Evolutionary conservation across 2,113 vertebrate species (phyloP).

Genomic region (Laterallus jamaicensis): DNA sequence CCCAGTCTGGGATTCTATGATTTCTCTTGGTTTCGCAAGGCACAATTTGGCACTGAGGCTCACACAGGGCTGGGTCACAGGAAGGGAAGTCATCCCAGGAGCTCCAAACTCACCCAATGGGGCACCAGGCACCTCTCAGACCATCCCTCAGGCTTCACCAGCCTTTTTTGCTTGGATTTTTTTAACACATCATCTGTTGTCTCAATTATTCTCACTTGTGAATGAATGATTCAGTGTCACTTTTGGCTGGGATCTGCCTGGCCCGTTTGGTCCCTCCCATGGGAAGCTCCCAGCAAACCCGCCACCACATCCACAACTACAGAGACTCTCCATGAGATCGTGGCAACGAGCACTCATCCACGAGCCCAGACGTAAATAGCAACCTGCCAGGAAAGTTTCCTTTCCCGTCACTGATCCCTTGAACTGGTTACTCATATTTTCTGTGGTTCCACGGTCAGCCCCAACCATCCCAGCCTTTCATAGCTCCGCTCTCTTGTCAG

Average conservation of each 20-base stretch:
- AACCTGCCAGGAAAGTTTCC: slow-evolving; percentile 24
- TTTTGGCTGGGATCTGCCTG: neutral
- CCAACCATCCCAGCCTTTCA: neutral
- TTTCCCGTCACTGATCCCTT: neutral
- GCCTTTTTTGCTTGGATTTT: neutral
- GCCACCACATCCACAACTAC: neutral
- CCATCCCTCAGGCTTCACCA: neutral
- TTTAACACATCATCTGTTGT: neutral
- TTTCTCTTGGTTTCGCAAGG: neutral
- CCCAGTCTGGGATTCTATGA: too few species aligned
- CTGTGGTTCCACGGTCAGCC: neutral
- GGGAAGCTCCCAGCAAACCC: neutral
- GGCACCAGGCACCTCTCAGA: rapidly evolving
- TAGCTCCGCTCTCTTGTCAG: neutral
- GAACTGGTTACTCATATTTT: neutral
- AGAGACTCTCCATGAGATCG: neutral
- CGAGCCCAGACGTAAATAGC: neutral
- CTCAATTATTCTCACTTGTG: neutral
- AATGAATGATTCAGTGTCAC: neutral
- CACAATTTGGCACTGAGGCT: neutral
- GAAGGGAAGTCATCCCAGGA: neutral
- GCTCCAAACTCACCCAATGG: rapidly evolving
- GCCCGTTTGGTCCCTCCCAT: rapidly evolving
- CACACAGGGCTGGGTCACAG: rapidly evolving
- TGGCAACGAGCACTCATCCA: neutral